Evolutionary conservation across 2,113 vertebrate species (phyloP), one percentile per base, ranked within the genome.

Genomic region (Gasterosteus aculeatus): DNA sequence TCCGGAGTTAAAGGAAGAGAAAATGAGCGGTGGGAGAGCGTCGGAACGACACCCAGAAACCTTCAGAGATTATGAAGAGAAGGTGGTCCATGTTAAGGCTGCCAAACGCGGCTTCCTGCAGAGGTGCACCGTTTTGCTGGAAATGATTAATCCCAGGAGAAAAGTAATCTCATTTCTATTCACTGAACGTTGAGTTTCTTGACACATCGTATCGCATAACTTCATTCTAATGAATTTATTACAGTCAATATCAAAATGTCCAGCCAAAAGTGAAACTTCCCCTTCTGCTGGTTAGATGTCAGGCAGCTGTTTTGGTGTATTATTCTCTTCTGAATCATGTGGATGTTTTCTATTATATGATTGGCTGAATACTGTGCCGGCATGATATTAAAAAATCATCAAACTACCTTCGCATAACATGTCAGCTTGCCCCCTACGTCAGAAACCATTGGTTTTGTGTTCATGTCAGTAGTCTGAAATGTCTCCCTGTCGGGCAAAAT

Each of bases 401-500:
- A 53, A 63, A 66, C 46, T 69, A 67, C 71, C 58, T 42, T 53
- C 15, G 62, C n/a, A 10, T 33, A 77, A 70, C 44, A 47, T 65
- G 60, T 42, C 69, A 29, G 31, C 49, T 19, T 63, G 56, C 68
- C 18, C 56, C 19, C 38, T 31, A 66, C 61, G 51, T 81, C 72
- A 81, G 35, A 80, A 82, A 38, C 19, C 69, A 66, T 69, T 10
- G 49, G 49, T 53, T 35, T 82, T 87, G 72, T 78, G 72, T 84
- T 76, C 18, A 60, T 60, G 41, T 82, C 66, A 35, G 33, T 62
- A 54, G 47, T 80, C 59, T 74, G 70, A 67, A 60, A 63, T 46
- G 79, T 77, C 78, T 67, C 60, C 89, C 41, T 69, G 72, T 87
- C 80, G 83, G 85, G 75, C 72, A 87, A 83, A 78, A 58, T 73